Conservation (phyloP, 2,113 vertebrate species). For the Lichenostomus cassidix region DNA sequence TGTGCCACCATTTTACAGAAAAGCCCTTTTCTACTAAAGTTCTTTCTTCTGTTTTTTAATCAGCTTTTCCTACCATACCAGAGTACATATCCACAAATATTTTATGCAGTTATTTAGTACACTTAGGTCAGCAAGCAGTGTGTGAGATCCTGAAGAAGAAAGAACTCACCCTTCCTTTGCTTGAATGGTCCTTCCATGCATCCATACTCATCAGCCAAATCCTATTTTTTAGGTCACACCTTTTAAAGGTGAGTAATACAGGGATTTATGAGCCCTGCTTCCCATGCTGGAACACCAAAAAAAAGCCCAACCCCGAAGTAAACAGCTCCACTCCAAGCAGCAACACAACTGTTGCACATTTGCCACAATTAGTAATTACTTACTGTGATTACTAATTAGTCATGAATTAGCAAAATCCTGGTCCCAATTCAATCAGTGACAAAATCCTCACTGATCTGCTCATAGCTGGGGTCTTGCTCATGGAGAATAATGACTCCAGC, state of each 20-base stretch:
- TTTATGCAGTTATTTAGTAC: not conserved
- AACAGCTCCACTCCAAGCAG: not conserved
- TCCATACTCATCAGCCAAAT: not conserved
- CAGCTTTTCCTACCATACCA: not conserved
- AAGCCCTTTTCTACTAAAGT: not conserved
- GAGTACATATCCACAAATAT: not conserved
- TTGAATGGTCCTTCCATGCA: not conserved
- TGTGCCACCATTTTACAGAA: not conserved
- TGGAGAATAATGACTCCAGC: not conserved
- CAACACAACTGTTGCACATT: not conserved
- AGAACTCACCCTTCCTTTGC: not conserved
- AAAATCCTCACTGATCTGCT: not conserved
- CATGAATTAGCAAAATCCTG: not conserved
- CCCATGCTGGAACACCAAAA: not conserved
- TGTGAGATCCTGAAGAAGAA: not conserved
- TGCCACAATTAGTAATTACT: not conserved
- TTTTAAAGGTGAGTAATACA: not conserved
- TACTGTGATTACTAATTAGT: not conserved
- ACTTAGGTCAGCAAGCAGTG: not conserved
- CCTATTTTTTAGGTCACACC: not conserved
- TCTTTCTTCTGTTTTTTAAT: not conserved
- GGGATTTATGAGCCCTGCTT: not conserved
- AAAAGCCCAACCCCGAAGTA: accelerated
- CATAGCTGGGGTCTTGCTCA: not conserved
- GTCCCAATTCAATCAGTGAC: not conserved